Evolutionary conservation across 2,113 vertebrate species (phyloP).

Genomic region (Bos taurus): DNA sequence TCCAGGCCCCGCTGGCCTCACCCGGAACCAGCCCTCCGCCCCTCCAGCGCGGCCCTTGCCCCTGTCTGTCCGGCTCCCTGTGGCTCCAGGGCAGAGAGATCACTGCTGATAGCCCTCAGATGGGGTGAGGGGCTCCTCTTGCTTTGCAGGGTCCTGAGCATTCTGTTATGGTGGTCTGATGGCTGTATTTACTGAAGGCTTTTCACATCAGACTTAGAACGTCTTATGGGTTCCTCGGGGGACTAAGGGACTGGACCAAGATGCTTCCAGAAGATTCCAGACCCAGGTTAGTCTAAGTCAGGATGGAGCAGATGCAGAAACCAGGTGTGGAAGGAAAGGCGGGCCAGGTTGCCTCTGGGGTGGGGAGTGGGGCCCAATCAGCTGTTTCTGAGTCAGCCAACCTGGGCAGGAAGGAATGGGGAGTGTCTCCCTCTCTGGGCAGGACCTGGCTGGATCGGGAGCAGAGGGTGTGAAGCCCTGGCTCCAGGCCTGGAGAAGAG

Average conservation of each 20-base stretch:
- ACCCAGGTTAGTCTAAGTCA: background rate
- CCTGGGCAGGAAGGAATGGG: background rate
- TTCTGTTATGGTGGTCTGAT: background rate
- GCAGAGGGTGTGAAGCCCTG: background rate
- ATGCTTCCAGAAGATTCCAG: slow-evolving; percentile 2
- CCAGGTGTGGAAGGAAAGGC: background rate
- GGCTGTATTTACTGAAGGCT: background rate
- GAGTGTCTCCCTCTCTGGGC: background rate
- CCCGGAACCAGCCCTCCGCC: accelerated
- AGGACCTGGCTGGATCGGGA: background rate
- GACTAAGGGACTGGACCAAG: background rate
- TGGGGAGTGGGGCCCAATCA: background rate
- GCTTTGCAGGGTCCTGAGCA: background rate
- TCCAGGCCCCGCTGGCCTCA: background rate
- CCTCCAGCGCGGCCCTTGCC: background rate
- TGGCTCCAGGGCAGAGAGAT: accelerated
- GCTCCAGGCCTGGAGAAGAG: background rate
- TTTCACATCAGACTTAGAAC: background rate
- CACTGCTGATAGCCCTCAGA: accelerated
- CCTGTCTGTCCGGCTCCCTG: background rate
- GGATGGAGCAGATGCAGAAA: background rate
- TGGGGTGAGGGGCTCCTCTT: background rate
- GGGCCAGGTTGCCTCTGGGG: background rate
- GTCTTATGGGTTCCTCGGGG: background rate
- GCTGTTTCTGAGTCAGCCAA: background rate